Evolutionary conservation across 2,888 invertebrate species (phyloP).

Genomic region (Leucophenga maculata): DNA sequence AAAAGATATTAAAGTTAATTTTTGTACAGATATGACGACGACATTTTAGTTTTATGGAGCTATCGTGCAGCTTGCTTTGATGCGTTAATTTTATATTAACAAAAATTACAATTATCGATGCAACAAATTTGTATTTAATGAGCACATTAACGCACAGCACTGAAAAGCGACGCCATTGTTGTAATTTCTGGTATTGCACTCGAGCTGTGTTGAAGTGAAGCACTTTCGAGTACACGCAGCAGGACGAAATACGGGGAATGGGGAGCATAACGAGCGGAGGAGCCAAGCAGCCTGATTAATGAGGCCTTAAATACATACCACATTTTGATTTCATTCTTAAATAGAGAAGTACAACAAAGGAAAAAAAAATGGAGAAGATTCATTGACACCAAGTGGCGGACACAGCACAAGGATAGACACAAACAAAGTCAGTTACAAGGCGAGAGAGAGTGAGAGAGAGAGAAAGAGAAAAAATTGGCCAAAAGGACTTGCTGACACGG

Average conservation of each 20-base stretch:
- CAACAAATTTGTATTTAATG: conserved; percentile 61
- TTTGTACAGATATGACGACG: too few relatives aligned
- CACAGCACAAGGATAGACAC: conserved; percentile 25
- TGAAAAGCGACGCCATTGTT: conserved; percentile 34
- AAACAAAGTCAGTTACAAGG: neutral
- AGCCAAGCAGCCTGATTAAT: conserved; percentile 61
- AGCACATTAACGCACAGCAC: conserved; percentile 53
- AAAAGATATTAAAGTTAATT: too few relatives aligned
- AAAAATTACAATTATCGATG: conserved; percentile 53
- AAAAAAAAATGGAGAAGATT: conserved; percentile 55
- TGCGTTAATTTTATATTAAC: conserved; percentile 4
- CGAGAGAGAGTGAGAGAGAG: neutral
- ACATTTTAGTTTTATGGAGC: too few relatives aligned
- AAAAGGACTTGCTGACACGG: too few relatives aligned
- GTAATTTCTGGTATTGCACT: neutral
- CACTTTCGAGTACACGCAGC: neutral
- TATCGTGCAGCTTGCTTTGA: neutral
- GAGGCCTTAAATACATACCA: conserved; percentile 69
- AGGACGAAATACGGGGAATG: neutral
- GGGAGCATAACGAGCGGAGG: conserved; percentile 23
- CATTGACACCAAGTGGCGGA: conserved; percentile 57
- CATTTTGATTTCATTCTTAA: conserved; percentile 67
- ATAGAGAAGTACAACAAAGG: conserved; percentile 53
- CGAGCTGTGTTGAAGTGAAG: neutral
- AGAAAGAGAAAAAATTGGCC: neutral